Conservation (phyloP, 2,888 invertebrate species). For the Entomobrya proxima region DNA sequence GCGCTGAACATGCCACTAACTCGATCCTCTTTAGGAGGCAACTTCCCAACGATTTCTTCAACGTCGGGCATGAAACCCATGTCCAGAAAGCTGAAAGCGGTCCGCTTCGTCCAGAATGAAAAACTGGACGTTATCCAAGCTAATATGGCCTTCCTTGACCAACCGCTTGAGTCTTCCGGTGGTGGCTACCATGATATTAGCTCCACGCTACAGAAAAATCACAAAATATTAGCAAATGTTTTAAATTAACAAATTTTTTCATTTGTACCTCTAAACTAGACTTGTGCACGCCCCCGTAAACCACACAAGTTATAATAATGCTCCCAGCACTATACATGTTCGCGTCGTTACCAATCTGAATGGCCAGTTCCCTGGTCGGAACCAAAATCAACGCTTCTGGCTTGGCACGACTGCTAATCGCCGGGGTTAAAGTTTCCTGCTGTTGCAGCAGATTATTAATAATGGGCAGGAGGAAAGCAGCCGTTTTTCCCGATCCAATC, state of each 20-base stretch:
- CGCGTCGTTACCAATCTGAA: constrained; percentile 91
- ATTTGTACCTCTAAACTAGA: constrained; percentile 77
- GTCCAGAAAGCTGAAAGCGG: constrained; percentile 87
- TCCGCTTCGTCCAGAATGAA: constrained; percentile 91
- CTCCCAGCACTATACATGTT: constrained; percentile 88
- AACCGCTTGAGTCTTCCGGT: constrained; percentile 85
- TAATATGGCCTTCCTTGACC: constrained; percentile 80
- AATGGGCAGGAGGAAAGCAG: constrained; percentile 70
- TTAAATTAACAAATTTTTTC: too few species aligned
- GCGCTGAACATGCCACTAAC: constrained; percentile 89
- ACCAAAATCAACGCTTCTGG: constrained; percentile 92
- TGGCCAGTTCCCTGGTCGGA: constrained; percentile 93
- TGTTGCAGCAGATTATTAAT: constrained; percentile 69
- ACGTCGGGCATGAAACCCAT: constrained; percentile 83
- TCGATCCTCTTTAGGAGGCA: constrained; percentile 80
- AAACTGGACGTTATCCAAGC: constrained; percentile 81
- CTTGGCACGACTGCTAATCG: constrained; percentile 78
- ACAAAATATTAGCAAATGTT: too few species aligned
- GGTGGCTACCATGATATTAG: constrained; percentile 85
- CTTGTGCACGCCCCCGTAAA: constrained; percentile 93
- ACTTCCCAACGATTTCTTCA: constrained; percentile 81
- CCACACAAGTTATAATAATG: constrained; percentile 84
- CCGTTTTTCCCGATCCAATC: constrained; percentile 97
- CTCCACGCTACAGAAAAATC: constrained; percentile 80
- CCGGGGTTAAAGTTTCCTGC: constrained; percentile 18